Conservation (phyloP, 2,888 invertebrate genomes). For the Elegia similella region DNA sequence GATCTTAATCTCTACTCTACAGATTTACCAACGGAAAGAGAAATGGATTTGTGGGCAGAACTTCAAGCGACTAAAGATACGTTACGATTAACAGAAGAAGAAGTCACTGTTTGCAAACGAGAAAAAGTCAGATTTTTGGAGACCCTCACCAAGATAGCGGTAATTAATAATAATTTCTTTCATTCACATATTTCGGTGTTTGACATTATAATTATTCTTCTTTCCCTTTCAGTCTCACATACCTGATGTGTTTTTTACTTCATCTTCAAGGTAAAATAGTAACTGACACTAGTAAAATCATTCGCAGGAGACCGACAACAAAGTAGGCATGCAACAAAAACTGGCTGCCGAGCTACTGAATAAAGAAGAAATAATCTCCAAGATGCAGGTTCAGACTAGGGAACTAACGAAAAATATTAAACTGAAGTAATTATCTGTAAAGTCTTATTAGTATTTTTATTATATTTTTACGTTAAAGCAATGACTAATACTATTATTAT, state of each 20-base stretch:
- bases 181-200: neutral
- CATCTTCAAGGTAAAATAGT: slow-evolving; percentile 39
- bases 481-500: slow-evolving; percentile 10
- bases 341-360: slow-evolving; percentile 70
- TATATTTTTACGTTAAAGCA: slow-evolving; percentile 9
- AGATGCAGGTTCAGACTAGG: slow-evolving; percentile 70
- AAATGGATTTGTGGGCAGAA: slow-evolving; percentile 71
- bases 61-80: slow-evolving; percentile 70
- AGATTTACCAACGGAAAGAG: slow-evolving; percentile 69
- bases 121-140: slow-evolving; percentile 73
- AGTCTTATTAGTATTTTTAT: neutral
- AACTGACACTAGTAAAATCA: neutral
- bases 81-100: slow-evolving; percentile 64
- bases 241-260: slow-evolving; percentile 51
- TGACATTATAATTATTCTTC: slow-evolving; percentile 3
- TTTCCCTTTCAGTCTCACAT: slow-evolving; percentile 63
- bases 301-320: slow-evolving; percentile 63
- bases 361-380: slow-evolving; percentile 69
- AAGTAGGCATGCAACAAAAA: slow-evolving; percentile 72
- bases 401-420: slow-evolving; percentile 69
- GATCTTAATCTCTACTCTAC: neutral
- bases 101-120: slow-evolving; percentile 58
- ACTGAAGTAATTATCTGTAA: slow-evolving; percentile 52
- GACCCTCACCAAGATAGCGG: slow-evolving; percentile 66
- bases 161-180: slow-evolving; percentile 36